Evolutionary conservation across 2,113 vertebrate species (phyloP), one percentile per base, ranked within the genome.

Genomic region (Sinosuthora webbiana): DNA sequence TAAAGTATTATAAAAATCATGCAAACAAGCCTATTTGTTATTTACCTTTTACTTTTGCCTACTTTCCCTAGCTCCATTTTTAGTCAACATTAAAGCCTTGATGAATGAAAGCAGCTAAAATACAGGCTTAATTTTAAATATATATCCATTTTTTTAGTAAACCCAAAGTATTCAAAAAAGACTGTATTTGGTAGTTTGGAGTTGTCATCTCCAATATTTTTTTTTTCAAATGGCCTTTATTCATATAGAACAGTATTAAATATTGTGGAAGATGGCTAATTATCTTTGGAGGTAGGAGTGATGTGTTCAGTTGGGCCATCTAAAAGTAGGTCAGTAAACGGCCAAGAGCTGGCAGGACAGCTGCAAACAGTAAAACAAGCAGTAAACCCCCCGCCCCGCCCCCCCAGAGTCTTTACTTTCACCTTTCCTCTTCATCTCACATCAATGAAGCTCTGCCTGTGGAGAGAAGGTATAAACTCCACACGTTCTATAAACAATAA

Each of bases 361-460:
- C 63, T 64, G 14, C 12, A 30, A 76, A 52, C 45, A 76, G 47
- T 42, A 55, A 83, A 83, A 76, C 13, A 76, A 47, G 25, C 50
- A 52, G 21, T 76, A 52, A 71, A 45, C 57, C 20, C 21, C 17
- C 4, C 11, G 30, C 9, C 19, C 14, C n/a, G n/a, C n/a, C n/a
- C n/a, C n/a, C n/a, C n/a, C n/a, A n/a, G n/a, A 30, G 28, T 49
- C 14, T 59, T 81, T 69, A 27, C 9, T 55, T 87, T 83, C 57
- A 28, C n/a, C 55, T 67, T 68, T 93, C 24, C 33, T 31, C 17
- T 59, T 0, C 11, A 5, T 41, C 19, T 18, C 6, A 0, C 62
- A n/a, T 45, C 31, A 13, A 0, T n/a, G 45, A 6, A 3, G 45
- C 15, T 57, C 19, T 70, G 0, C 62, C 49, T 73, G 9, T 47